Evolutionary conservation across 2,797 vertebrate genomes (phyloP), one percentile per base, ranked within the genome.

Genomic region (Allobates femoralis): DNA sequence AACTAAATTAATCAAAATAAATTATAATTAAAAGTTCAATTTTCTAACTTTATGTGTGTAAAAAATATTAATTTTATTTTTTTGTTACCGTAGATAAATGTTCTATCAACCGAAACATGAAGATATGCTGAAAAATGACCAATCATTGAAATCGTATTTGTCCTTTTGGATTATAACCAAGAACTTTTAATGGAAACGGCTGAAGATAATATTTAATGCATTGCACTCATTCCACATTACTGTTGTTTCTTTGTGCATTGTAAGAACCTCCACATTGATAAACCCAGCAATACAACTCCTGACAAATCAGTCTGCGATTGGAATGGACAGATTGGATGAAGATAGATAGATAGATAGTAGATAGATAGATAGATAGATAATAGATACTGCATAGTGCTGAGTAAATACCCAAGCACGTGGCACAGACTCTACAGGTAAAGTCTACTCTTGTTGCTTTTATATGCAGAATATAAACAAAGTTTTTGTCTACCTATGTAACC

Each of bases 331-430:
- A 53, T 53, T 15, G 11, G 16, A 15, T 15, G 11, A 53, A 71
- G 67, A 71, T 41, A 41, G 26, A n/a, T 2, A 34, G 34, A 71
- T 41, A 71, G 67, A 71, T 41, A 71, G 64, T 34, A 67, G 64
- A 67, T 16, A 66, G 64, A 66, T 66, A 34, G 66, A 69, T 69
- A 69, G 66, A 41, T 60, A 60, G 56, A 60, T 60, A 10, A 56
- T 2, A 56, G 23, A 60, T n/a, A 62, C 3, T 8, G 14, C n/a
- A 62, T 23, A 62, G n/a, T 26, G 56, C 10, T 71, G 19, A 23
- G 19, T 37, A 34, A 41, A 71, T 12, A 64, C 37, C 4, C 21
- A 41, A 12, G 41, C 67, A 71, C 67, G 67, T 73, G 69, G 37
- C 69, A 73, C 69, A 73, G 5, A 73, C 11, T 73, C 1, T 26